These are phyloP conservation scores for Subacronicta megacephala DNA, from an alignment of 2,888 invertebrate species.

Conservation along the genomic window DNA sequence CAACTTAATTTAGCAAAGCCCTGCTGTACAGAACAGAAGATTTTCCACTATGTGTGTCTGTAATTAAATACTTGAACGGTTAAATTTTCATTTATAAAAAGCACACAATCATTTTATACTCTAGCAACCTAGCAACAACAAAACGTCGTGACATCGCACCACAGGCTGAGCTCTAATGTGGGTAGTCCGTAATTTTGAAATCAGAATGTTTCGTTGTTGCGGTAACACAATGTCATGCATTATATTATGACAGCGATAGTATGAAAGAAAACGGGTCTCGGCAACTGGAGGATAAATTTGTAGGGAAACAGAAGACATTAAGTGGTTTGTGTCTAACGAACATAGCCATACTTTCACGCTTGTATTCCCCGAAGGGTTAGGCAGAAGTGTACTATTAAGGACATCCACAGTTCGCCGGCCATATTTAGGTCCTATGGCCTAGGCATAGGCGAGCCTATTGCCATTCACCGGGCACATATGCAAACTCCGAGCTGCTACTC, in stretches of 20 bases:
- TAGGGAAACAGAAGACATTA: constrained; percentile 33
- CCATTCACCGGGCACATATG: too few species aligned
- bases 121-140: constrained; percentile 2
- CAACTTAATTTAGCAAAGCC: too few species aligned
- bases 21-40: too few species aligned
- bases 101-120: not conserved
- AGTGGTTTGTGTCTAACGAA: not conserved
- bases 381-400: too few species aligned
- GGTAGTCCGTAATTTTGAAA: constrained; percentile 25
- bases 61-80: too few species aligned
- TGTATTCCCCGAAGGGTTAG: too few species aligned
- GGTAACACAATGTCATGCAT: constrained; percentile 24
- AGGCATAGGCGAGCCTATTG: too few species aligned
- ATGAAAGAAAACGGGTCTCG: constrained; percentile 8
- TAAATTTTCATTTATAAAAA: not conserved
- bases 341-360: too few species aligned
- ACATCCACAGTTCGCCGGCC: too few species aligned
- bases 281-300: constrained; percentile 27
- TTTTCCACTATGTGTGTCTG: too few species aligned
- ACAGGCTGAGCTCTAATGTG: constrained; percentile 20
- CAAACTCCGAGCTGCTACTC: too few species aligned
- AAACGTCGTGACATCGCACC: constrained; percentile 3
- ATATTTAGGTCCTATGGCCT: too few species aligned
- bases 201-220: constrained; percentile 18
- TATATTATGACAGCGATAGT: constrained; percentile 16